Evolutionary conservation across 2,888 invertebrate species (phyloP), one percentile per base, ranked within the genome.

Genomic region (Antitype chi): DNA sequence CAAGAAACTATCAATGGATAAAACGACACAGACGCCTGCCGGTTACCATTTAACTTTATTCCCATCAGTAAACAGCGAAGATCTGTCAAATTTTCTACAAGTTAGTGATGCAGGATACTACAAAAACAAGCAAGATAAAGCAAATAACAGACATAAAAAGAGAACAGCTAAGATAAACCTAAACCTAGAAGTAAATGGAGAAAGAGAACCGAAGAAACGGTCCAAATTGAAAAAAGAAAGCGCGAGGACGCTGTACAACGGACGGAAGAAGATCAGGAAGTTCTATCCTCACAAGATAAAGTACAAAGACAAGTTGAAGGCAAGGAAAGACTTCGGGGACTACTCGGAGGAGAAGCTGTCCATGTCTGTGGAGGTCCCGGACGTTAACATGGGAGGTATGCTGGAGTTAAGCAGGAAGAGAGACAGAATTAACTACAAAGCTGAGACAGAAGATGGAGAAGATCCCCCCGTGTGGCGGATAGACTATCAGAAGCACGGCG

Each of bases 201-300:
- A 85, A 5, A 67, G 62, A 17, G 76, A 77, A 15, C 15, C 20
- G 1, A 80, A 88, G 32, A 85, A 80, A 66, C 88, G 82, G 64
- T 47, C 59, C 1, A 80, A 83, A 60, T 75, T 88, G 55, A 87
- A 88, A 25, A 91, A 86, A 20, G 91, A 90, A 0, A 55, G 81
- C 3, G 90, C 92, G 72, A 82, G 86, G 15, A 90, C 92, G 0
- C 69, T 92, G 0, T 93, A 91, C 85, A 90, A 74, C 59, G 91
- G 92, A 0, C 87, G 93, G n/a, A 96, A 94, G 87, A 95, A 95
- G 74, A 88, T 95, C 0, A 87, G 93, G 5, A 96, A 95, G 64
- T 96, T 95, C 82, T 96, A 95, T 67, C 96, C 96, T 1, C 96
- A 96, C 87, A 96, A 96, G 80, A 91, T 94, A n/a, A 96, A 96